Percentiles rank a stretch among this genome's conserved stretches.
Conservation (phyloP, 2,113 vertebrate species). For the Vicugna pacos region DNA sequence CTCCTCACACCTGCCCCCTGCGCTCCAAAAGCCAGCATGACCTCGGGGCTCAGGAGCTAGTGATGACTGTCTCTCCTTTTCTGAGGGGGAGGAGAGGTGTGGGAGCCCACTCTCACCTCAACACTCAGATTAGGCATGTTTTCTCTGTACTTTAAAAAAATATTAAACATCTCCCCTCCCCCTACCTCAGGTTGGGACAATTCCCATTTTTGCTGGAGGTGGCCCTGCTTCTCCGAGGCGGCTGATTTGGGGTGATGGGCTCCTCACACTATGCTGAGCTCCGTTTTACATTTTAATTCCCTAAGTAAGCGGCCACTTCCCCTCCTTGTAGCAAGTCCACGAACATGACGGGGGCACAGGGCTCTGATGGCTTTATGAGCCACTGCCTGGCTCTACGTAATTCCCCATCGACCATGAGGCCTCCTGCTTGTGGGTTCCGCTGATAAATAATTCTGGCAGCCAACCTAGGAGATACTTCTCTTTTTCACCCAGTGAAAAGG, state of each 20-base stretch:
- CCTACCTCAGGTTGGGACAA: rapidly evolving
- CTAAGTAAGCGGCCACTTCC: background rate
- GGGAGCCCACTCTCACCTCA: background rate
- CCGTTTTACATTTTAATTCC: background rate
- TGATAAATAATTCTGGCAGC: background rate
- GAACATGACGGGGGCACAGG: background rate
- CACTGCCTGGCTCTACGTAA: background rate
- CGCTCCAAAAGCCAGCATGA: rapidly evolving
- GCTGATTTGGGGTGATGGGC: background rate
- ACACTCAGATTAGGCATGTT: background rate
- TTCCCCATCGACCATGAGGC: background rate
- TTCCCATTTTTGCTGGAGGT: background rate
- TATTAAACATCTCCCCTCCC: background rate
- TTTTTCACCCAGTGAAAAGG: background rate
- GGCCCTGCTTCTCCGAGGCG: background rate
- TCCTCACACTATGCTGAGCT: background rate
- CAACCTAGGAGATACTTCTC: background rate
- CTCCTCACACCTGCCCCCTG: background rate
- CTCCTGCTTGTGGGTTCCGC: background rate
- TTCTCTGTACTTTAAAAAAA: background rate
- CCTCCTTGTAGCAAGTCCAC: background rate
- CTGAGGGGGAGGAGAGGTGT: background rate
- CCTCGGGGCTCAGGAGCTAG: too few relatives aligned
- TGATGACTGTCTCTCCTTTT: background rate
- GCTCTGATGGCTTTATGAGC: background rate